Evolutionary conservation across 2,113 vertebrate species (phyloP).

Genomic region (Mixornis gularis): DNA sequence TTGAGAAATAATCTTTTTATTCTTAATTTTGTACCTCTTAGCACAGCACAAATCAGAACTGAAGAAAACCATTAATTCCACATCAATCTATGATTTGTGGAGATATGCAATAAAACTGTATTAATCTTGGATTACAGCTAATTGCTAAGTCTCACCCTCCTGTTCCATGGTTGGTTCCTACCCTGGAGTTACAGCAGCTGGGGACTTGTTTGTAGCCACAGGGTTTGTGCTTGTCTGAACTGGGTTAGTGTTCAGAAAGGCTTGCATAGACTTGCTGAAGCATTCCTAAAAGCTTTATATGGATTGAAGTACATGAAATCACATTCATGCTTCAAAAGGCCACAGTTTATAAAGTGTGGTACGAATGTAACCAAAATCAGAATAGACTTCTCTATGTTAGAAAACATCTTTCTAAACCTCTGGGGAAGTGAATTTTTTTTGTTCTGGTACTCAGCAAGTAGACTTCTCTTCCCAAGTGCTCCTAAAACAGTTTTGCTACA

Average conservation of each 20-base stretch:
- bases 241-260: neutral
- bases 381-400: neutral
- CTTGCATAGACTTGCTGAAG: conserved; percentile 27
- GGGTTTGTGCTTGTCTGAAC: neutral
- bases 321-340: conserved; percentile 7
- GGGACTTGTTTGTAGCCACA: neutral
- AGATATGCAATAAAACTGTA: neutral
- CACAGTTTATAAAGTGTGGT: conserved; percentile 8
- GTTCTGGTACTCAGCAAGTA: conserved; percentile 22
- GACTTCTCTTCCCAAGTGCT: conserved; percentile 37
- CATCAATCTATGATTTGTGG: neutral
- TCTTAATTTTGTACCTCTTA: neutral
- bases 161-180: neutral
- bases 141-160: neutral
- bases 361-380: neutral
- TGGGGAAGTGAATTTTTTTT: neutral
- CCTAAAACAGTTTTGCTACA: conserved; percentile 56
- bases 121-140: neutral
- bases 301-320: neutral
- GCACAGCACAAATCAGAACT: neutral
- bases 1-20: neutral
- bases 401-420: conserved; percentile 34
- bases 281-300: conserved; percentile 33
- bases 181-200: neutral
- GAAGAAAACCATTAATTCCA: neutral